These are phyloP conservation scores for Ophonus ardosiacus DNA, from an alignment of 2,888 invertebrate genomes.

Conservation along the genomic window DNA sequence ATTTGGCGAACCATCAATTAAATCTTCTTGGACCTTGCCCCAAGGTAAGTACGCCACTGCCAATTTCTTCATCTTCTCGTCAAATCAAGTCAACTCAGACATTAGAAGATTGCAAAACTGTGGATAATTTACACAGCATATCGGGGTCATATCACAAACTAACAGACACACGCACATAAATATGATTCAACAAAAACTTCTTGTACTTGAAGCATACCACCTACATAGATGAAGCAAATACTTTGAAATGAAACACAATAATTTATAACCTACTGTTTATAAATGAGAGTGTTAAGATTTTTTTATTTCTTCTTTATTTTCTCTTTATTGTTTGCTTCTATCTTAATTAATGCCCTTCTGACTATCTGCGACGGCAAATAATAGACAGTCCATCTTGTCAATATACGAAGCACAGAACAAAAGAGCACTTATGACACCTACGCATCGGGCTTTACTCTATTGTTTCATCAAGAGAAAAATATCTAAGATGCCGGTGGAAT, in stretches of 20 bases:
- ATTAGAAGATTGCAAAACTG: conserved; percentile 52
- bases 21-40: conserved; percentile 30
- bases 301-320: not conserved
- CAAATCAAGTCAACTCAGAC: conserved; percentile 37
- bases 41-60: conserved; percentile 48
- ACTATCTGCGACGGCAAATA: conserved; percentile 46
- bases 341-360: conserved; percentile 56
- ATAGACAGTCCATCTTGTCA: conserved; percentile 58
- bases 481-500: conserved; percentile 39
- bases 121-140: conserved; percentile 56
- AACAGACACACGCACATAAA: conserved; percentile 28
- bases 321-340: conserved; percentile 21
- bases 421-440: conserved; percentile 60
- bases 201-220: conserved; percentile 41
- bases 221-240: conserved; percentile 15
- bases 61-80: conserved; percentile 57
- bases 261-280: not conserved
- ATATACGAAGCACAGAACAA: conserved; percentile 51
- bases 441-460: conserved; percentile 52
- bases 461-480: conserved; percentile 47
- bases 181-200: conserved; percentile 43
- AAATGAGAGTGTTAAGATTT: not conserved
- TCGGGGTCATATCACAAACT: conserved; percentile 55
- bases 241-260: not conserved
- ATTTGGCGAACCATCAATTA: conserved; percentile 25